These are phyloP conservation scores for Maniola jurtina DNA, from an alignment of 1,140 invertebrate genomes.

Conservation along the genomic window DNA sequence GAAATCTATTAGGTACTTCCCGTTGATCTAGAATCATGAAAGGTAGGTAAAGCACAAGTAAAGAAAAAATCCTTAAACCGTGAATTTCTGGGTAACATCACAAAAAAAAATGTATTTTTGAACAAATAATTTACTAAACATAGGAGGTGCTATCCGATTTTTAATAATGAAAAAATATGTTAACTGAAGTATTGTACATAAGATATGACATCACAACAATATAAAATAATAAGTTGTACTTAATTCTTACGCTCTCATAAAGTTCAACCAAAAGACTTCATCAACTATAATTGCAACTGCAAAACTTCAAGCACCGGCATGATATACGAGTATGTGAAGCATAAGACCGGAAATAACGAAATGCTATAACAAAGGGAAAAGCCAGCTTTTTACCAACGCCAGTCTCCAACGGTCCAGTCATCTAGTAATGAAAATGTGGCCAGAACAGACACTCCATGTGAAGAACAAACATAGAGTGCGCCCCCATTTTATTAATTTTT, in stretches of 20 bases:
- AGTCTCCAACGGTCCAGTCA: constrained; percentile 44
- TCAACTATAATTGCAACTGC: neutral
- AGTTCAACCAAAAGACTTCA: neutral
- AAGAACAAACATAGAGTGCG: constrained; percentile 32
- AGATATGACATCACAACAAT: neutral
- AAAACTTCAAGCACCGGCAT: constrained; percentile 15
- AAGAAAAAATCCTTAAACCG: too few species aligned
- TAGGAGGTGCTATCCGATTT: too few species aligned
- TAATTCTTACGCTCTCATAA: neutral
- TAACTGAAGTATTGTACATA: neutral
- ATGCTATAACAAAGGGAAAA: constrained; percentile 51
- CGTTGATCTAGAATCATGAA: too few species aligned
- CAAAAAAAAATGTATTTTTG: too few species aligned
- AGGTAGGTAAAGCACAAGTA: too few species aligned
- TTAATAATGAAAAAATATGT: too few species aligned
- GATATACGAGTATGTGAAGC: constrained; percentile 11
- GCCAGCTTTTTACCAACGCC: constrained; percentile 28
- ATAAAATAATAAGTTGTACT: too few species aligned
- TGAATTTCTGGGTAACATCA: too few species aligned
- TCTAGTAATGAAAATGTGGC: constrained; percentile 58
- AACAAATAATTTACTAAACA: too few species aligned
- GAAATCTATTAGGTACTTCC: too few species aligned
- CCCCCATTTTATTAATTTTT: constrained; percentile 40
- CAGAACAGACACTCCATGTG: constrained; percentile 37
- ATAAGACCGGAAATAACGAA: constrained; percentile 26